Evolutionary conservation across 2,113 vertebrate species (phyloP), one percentile per base, ranked within the genome.

Genomic region (Zeus faber): DNA sequence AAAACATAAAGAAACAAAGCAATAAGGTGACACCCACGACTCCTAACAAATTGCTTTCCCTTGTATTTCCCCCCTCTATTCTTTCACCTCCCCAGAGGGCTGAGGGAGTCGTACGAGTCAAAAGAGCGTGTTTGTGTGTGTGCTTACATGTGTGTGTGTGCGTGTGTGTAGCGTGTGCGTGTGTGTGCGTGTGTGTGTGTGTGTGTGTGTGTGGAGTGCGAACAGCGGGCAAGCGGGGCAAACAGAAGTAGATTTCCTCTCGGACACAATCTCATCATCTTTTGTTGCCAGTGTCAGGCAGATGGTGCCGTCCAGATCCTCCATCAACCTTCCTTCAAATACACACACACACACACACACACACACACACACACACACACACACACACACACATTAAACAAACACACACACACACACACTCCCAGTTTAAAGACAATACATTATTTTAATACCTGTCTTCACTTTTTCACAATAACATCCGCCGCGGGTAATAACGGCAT

Each of bases 231-330:
- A 65, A 14, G 13, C 49, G 70, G 72, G 57, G 76, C 81, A 85
- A 87, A 85, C 74, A 81, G 46, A 74, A 88, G 72, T 76, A 84
- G 79, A 81, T 82, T 84, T 86, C 77, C 83, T 86, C 72, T 72
- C 52, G 54, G 72, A 86, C 51, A 49, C 67, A 58, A 87, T 88
- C 83, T 86, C 83, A 86, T 87, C 79, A 82, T 85, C 74, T 84
- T 84, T 85, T 88, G 83, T 84, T 81, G 77, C 65, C 40, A 21
- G 68, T 85, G 75, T 87, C 82, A 80, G 72, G 76, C 74, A 73
- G 75, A 77, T 83, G 82, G 82, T 79, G 68, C 63, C 25, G 67
- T 63, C 70, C 48, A 57, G 53, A 58, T 62, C 67, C 58, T 70
- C 72, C 74, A 73, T 81, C 74, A 74, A 77, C 43, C 43, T 13